Percentiles rank a stretch among this genome's conserved stretches.
Evolutionary conservation across 1,140 invertebrate species (phyloP).

Genomic region (Halyomorpha halys): DNA sequence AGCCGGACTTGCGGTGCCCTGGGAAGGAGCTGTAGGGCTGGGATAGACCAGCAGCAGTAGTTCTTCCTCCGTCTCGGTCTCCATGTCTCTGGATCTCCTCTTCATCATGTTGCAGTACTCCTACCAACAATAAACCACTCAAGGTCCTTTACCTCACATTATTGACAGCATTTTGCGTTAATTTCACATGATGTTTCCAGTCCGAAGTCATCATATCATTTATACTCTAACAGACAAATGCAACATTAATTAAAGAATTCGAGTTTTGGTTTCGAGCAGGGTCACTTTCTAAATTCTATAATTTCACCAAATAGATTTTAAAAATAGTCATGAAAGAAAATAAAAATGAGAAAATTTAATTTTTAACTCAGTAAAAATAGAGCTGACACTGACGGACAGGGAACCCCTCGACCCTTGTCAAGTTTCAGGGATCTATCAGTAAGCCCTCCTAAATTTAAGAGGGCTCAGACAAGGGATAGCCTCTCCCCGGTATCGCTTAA

Average conservation of each 20-base stretch:
- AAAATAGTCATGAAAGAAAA: too few relatives aligned
- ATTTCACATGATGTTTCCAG: background rate
- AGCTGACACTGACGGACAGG: too few relatives aligned
- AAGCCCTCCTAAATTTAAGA: too few relatives aligned
- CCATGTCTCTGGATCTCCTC: constrained; percentile 64
- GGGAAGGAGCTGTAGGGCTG: constrained; percentile 50
- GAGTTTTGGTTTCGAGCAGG: too few relatives aligned
- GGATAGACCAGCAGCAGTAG: constrained; percentile 47
- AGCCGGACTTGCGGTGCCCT: constrained; percentile 46
- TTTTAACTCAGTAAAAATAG: too few relatives aligned
- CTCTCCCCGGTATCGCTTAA: too few relatives aligned
- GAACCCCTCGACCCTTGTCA: too few relatives aligned
- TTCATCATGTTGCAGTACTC: constrained; percentile 50
- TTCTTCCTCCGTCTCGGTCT: constrained; percentile 59
- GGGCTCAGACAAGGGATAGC: too few relatives aligned
- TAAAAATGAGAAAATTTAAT: too few relatives aligned
- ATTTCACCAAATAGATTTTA: too few relatives aligned
- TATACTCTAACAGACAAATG: background rate
- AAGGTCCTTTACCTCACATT: background rate
- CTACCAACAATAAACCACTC: constrained; percentile 38
- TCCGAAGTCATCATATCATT: background rate
- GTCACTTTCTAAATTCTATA: too few relatives aligned
- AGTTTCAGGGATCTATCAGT: too few relatives aligned
- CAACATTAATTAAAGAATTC: background rate
- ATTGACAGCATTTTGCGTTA: background rate